Base-by-base conservation (phyloP, 2,797 vertebrate genomes). In the Notolepis coatsorum region DNA sequence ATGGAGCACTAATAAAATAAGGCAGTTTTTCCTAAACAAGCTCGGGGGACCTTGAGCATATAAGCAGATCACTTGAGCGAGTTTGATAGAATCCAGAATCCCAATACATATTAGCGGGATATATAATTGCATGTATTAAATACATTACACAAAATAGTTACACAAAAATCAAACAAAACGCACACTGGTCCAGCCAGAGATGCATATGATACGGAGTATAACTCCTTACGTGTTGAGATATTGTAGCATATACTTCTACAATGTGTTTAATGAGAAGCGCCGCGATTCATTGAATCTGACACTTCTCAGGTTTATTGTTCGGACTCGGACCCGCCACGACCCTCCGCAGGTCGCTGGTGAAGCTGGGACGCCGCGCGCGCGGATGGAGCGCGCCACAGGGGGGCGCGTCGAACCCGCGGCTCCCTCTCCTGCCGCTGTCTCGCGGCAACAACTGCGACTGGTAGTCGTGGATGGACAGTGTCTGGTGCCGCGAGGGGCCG, bases 261-360 rank as follows among this genome's bases (percentile, higher is more conserved):
- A 91, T 90, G 74, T 71, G 72, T 79, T 81, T 86, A 23, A 75
- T 30, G 84, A 84, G 80, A 88, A 75, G 80, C 33, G 8, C 69
- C 77, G 53, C 47, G n/a, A 89, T 90, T 93, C 88, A 92, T 88
- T 93, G 91, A 91, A 93, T 90, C 54, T 90, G 90, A 83, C 91
- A 92, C 83, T 81, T 92, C 85, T 92, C 90, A 50, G 81, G 80
- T 89, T 91, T 92, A 55, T 75, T 85, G n/a, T n/a, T n/a, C n/a
- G n/a, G n/a, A 66, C 83, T 88, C 66, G 90, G 87, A 75, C 84
- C 87, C 76, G 92, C 84, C n/a, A n/a, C n/a, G 71, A 93, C 89
- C 62, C 88, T 69, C 27, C 65, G 84, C 68, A 93, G 79, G 79
- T 93, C 92, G 57, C 86, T 91, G 71, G 73, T 84, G 80, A 92